Conservation (phyloP, 2,888 invertebrate genomes). For the Cantharis nigra region DNA sequence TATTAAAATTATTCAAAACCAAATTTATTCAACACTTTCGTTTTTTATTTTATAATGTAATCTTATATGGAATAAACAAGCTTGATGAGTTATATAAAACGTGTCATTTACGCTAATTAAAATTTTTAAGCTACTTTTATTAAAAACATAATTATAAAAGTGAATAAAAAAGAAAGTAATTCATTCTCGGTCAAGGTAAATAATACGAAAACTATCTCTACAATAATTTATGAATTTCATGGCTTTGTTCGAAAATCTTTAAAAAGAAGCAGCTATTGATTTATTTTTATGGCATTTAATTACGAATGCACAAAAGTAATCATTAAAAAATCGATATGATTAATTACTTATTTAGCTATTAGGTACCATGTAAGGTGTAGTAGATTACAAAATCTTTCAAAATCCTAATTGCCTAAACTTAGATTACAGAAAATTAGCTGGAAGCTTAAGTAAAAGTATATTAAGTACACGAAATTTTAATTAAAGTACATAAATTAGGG, state of each 20-base stretch:
- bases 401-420: neutral
- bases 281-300: neutral
- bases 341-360: neutral
- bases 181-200: slow-evolving; percentile 33
- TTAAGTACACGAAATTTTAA: neutral
- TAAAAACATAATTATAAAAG: neutral
- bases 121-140: neutral
- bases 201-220: slow-evolving; percentile 17
- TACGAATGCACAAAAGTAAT: neutral
- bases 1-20: neutral
- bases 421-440: neutral
- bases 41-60: neutral
- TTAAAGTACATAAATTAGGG: neutral
- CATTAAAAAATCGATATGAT: neutral
- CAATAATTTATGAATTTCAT: neutral
- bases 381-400: neutral
- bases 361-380: neutral
- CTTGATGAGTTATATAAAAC: neutral
- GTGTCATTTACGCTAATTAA: neutral
- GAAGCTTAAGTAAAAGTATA: neutral
- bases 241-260: neutral
- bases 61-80: neutral
- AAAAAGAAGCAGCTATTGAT: neutral
- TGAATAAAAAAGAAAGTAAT: slow-evolving; percentile 28
- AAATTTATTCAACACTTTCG: neutral